A percentile compares a stretch with the other conserved stretches of the same genome.
These are phyloP conservation scores for Drosophila melanosoma DNA, from an alignment of 2,888 invertebrate genomes.

Conservation along the genomic window DNA sequence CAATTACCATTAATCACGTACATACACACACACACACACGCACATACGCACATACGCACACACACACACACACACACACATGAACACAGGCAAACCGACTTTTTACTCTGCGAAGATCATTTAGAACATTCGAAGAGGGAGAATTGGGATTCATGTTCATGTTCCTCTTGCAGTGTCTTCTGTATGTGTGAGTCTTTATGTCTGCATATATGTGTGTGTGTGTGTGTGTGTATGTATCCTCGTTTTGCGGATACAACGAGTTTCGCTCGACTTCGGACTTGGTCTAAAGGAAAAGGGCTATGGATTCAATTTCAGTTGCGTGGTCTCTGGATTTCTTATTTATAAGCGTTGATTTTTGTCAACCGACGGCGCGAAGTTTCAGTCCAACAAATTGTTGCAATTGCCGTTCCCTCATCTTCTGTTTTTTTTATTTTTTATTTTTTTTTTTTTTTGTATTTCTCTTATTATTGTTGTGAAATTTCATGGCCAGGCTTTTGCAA, in stretches of 20 bases:
- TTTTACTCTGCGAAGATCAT: conserved; percentile 18
- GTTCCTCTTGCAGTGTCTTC: conserved; percentile 10
- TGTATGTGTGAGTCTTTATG: neutral
- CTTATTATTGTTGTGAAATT: conserved; percentile 17
- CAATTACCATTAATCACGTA: conserved; percentile 65
- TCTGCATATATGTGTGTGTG: neutral
- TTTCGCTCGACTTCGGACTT: conserved; percentile 15
- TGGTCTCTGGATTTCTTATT: conserved; percentile 59
- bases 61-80: neutral
- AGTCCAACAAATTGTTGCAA: conserved; percentile 65
- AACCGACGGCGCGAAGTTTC: conserved; percentile 29
- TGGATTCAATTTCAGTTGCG: conserved; percentile 43
- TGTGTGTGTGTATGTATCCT: neutral
- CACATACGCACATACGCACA: neutral
- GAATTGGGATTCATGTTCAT: conserved; percentile 16
- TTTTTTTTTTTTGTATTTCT: neutral
- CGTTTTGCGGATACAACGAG: conserved; percentile 17
- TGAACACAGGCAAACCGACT: neutral
- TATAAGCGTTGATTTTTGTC: conserved; percentile 57
- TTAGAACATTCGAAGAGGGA: conserved; percentile 15
- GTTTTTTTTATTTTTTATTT: neutral
- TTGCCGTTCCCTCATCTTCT: conserved; percentile 29
- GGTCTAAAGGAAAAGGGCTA: conserved; percentile 9
- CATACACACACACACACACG: conserved; percentile 15
- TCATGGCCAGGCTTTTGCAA: conserved; percentile 21